Conservation (phyloP, 2,797 vertebrate genomes). For the Rousettus madagascariensis region DNA sequence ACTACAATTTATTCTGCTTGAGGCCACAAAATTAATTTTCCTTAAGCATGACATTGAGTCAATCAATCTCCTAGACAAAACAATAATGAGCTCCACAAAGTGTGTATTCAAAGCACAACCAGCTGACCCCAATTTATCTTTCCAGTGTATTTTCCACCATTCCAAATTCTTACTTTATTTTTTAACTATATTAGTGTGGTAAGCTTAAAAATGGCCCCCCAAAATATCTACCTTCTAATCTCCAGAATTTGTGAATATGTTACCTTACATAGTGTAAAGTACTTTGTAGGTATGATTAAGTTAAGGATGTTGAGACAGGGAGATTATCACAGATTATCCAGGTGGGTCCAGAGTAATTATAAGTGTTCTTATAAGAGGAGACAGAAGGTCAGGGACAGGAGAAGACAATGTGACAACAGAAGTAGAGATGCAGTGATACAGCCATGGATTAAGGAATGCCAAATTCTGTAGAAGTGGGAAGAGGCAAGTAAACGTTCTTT, state of each 20-base stretch:
- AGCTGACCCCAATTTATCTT: not conserved
- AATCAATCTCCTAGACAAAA: conserved; percentile 6
- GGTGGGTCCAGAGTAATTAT: not conserved
- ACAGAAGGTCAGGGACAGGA: not conserved
- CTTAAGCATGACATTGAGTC: not conserved
- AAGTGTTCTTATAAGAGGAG: conserved; percentile 8
- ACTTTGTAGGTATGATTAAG: not conserved
- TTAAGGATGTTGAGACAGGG: not conserved
- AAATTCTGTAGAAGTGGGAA: conserved; percentile 5
- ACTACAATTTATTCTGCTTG: conserved; percentile 37
- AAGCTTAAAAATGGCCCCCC: not conserved
- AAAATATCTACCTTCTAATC: not conserved
- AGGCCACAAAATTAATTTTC: conserved; percentile 19
- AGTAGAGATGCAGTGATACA: not conserved
- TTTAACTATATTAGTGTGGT: not conserved
- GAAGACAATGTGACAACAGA: not conserved
- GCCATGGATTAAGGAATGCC: not conserved
- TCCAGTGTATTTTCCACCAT: not conserved
- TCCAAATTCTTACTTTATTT: conserved; percentile 14
- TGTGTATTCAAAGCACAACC: not conserved
- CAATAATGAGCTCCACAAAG: not conserved
- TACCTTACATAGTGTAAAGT: not conserved
- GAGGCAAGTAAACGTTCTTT: not conserved
- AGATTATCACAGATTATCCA: conserved; percentile 5
- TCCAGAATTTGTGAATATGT: not conserved